Base-by-base conservation (phyloP, 2,113 vertebrate genomes). In the Amblyornis subalaris region DNA sequence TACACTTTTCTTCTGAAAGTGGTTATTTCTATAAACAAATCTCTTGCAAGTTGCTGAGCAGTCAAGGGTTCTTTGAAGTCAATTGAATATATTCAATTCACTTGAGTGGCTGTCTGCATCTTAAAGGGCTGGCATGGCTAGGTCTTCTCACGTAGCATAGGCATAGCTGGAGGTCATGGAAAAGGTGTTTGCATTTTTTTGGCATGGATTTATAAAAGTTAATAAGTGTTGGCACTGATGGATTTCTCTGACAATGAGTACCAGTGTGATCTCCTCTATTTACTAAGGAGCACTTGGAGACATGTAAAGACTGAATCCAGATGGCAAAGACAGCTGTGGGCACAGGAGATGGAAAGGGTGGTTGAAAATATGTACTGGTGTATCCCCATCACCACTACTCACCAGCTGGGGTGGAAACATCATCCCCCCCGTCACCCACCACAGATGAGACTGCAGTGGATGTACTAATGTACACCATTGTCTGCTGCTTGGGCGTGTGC, bases 1-100 rank as follows among this genome's bases (percentile, higher is more conserved):
- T 90, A 85, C 36, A 28, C 76, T 90, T 96, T 62, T 38, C 71
- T 83, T 95, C 75, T 67, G 31, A 84, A 47, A 80, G 61, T 35
- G 85, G 77, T 71, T 90, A 83, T 93, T 92, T 85, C 40, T 88
- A 35, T 80, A 78, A 95, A 78, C 78, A 75, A 84, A 86, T 67
- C 60, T 77, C 47, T 55, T 90, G 72, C 51, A 81, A 93, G 69
- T 48, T 91, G 48, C 51, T 74, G 57, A 94, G 75, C 10, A 20
- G n/a, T 93, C 62, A 60, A 14, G 78, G 58, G 36, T 66, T 85
- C 87, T 89, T 86, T 80, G 54, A 94, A 85, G 51, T 66, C 84
- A 88, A 17, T 66, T 88, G 53, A 72, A 58, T 72, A 28, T 50
- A 40, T 67, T 71, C 44, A 69, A 61, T 86, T 70, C 23, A 61